Percentiles rank a stretch among this genome's conserved stretches.
Evolutionary conservation across 2,797 vertebrate genomes (phyloP).

Genomic region (Poeciliopsis turneri): DNA sequence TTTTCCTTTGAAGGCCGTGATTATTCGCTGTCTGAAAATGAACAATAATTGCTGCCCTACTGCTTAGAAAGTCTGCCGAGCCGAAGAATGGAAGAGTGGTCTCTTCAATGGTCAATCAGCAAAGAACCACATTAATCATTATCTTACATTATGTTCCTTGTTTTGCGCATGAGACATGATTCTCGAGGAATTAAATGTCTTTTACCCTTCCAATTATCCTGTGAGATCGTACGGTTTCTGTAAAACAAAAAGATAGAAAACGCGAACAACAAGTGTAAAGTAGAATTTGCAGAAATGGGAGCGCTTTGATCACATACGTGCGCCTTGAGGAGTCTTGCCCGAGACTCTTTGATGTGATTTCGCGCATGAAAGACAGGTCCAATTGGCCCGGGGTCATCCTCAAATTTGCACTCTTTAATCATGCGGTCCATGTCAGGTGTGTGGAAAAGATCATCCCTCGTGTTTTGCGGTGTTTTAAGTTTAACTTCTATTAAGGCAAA

Average conservation of each 20-base stretch:
- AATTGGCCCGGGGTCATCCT: constrained; percentile 76
- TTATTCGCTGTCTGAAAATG: constrained; percentile 80
- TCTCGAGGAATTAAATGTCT: constrained; percentile 70
- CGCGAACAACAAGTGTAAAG: constrained; percentile 76
- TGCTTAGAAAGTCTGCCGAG: constrained; percentile 75
- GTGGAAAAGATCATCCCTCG: constrained; percentile 58
- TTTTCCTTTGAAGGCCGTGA: constrained; percentile 81
- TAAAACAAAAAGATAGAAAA: constrained; percentile 47
- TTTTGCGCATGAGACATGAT: constrained; percentile 65
- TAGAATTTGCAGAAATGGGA: constrained; percentile 61
- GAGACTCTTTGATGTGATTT: constrained; percentile 81
- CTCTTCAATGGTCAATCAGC: constrained; percentile 80
- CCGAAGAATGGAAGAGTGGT: constrained; percentile 66
- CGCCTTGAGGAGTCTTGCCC: constrained; percentile 77
- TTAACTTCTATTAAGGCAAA: constrained; percentile 54
- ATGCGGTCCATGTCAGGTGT: constrained; percentile 74
- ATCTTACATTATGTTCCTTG: constrained; percentile 70
- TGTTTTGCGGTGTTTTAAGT: constrained; percentile 50
- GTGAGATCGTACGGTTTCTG: constrained; percentile 59
- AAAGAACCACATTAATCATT: constrained; percentile 79
- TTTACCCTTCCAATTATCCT: constrained; percentile 66
- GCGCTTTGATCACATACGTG: constrained; percentile 78
- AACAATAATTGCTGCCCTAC: constrained; percentile 83
- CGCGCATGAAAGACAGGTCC: constrained; percentile 76
- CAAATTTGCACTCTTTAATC: constrained; percentile 80